A percentile compares a stretch with the other conserved stretches of the same genome.
phyloP scores from a whole-genome alignment of 2,797 vertebrate genomes.

The Pangasius krempfi region DNA sequence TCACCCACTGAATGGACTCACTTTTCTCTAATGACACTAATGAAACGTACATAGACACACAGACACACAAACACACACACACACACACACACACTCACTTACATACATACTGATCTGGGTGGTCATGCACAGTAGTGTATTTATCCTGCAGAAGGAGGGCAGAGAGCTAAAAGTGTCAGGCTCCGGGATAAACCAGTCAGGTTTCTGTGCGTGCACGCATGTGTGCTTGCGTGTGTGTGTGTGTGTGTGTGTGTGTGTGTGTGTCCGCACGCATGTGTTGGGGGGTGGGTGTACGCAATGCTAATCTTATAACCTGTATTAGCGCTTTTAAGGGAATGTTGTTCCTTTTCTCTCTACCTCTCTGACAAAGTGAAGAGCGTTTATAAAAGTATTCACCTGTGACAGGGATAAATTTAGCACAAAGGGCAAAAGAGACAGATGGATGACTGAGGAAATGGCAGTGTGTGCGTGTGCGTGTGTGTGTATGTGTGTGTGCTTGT shows the following conservation, averaged over 20 bases:
- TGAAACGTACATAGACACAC: conserved; percentile 23
- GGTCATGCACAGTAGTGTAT: conserved; percentile 48
- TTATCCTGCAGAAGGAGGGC: conserved; percentile 37
- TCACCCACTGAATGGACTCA: conserved; percentile 47
- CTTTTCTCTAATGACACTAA: conserved; percentile 50
- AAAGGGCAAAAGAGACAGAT: conserved; percentile 48
- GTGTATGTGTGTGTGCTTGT: conserved; percentile 53
- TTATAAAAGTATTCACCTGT: conserved; percentile 38
- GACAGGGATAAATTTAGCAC: conserved; percentile 46
- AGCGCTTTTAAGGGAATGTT: conserved; percentile 1
- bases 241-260: not conserved
- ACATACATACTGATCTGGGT: conserved; percentile 34
- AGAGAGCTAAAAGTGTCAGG: conserved; percentile 7
- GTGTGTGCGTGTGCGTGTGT: conserved; percentile 23
- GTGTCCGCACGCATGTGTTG: not conserved
- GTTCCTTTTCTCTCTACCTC: not conserved
- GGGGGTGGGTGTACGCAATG: not conserved
- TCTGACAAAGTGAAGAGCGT: conserved; percentile 24
- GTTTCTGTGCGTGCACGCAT: not conserved
- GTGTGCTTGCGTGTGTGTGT: not conserved
- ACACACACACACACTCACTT: not conserved
- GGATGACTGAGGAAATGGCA: conserved; percentile 54
- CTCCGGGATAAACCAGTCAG: conserved; percentile 5
- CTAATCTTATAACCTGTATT: conserved; percentile 3
- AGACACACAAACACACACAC: not conserved